These are phyloP conservation scores for Cottus gobio DNA, from an alignment of 2,113 vertebrate species.

Conservation along the genomic window DNA sequence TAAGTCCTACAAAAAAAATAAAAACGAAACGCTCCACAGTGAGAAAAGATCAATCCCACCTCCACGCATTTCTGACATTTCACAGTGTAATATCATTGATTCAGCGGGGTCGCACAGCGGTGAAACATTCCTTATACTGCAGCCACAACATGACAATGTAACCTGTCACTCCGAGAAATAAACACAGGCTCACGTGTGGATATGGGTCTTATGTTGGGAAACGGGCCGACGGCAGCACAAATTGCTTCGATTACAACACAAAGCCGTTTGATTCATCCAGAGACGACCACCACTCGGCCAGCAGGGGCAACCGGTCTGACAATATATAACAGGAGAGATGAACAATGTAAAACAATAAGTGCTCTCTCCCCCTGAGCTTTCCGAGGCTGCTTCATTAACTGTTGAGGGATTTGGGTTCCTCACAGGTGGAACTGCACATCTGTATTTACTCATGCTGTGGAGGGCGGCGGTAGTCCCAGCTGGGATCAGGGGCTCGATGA, in stretches of 20 bases:
- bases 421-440: not conserved
- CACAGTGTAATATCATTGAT: slow-evolving; percentile 55
- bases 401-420: not conserved
- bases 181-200: not conserved
- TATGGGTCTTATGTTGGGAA: not conserved
- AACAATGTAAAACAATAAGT: too few relatives aligned
- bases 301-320: too few relatives aligned
- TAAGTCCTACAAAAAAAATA: not conserved
- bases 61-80: slow-evolving; percentile 57
- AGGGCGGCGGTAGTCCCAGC: not conserved
- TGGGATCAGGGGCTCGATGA: not conserved
- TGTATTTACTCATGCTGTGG: not conserved
- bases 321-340: too few relatives aligned
- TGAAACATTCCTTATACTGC: slow-evolving; percentile 58
- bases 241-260: not conserved
- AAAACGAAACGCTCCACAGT: not conserved
- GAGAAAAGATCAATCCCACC: slow-evolving; percentile 21
- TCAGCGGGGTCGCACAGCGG: slow-evolving; percentile 41
- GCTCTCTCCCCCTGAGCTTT: not conserved
- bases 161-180: slow-evolving; percentile 55
- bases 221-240: not conserved
- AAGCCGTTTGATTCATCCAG: too few relatives aligned
- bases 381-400: not conserved
- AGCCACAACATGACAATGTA: slow-evolving; percentile 41
- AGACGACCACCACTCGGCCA: too few relatives aligned